Base-by-base conservation (phyloP, 2,888 invertebrate species). In the Hymenopus coronatus region DNA sequence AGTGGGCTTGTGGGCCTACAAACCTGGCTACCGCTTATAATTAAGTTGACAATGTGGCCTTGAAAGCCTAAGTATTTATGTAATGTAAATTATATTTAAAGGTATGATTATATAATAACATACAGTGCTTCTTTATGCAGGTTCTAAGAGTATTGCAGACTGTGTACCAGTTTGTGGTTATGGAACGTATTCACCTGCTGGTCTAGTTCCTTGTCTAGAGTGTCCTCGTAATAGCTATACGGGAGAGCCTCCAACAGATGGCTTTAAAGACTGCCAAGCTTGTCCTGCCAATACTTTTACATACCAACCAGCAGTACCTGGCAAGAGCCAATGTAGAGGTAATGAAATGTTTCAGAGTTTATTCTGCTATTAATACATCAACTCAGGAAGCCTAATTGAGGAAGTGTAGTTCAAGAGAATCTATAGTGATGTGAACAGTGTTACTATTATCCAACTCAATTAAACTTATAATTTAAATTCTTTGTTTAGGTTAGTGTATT, bases 161-260 rank as follows among this genome's bases (percentile, higher is more conserved):
- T 98, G 98, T 92, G 95, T 98, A 88, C 98, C 99, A 1, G 98
- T 98, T 20, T 99, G 99, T 92, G 99, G 99, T 28, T 98, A 97
- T 92, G 99, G 99, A 90, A 99, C 98, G 30, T 99, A 98, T 93
- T 98, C 98, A 2, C 98, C 98, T 84, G 98, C 98, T 27, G 98
- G 98, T 85, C 94, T 99, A 91, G 98, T 98, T 7, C 98, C 98
- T 28, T 99, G 99, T 92, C 94, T 98, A 90, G 98, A 98, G 93
- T 99, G 99, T 93, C 98, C 98, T 3, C 95, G 98, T 91, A 98
- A 98, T 92, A 98, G 98, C 90, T 99, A 96, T 93, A 97, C 97
- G 1, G 96, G 96, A 1, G 97, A 97, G 93, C 98, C 98, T 90
- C 98, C 98, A 20, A 95, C 96, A 1, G 97, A 97, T 88, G 98